Evolutionary conservation across 2,797 vertebrate species (phyloP).

Genomic region (Trachops cirrhosus): DNA sequence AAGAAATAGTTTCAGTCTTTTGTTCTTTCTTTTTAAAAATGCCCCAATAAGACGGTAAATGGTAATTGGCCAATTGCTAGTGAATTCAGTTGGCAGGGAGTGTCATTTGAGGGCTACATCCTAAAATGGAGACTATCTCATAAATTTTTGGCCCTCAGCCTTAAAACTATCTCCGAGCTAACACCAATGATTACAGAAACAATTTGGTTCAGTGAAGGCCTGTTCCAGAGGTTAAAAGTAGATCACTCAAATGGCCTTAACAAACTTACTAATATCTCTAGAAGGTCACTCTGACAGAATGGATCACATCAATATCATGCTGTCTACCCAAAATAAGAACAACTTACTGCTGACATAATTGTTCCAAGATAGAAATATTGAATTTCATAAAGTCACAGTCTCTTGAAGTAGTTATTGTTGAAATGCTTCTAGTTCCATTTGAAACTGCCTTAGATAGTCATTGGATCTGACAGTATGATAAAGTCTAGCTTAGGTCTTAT

Average conservation of each 20-base stretch:
- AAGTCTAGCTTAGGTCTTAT: neutral
- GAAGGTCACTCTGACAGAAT: constrained; percentile 32
- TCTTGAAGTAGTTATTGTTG: constrained; percentile 36
- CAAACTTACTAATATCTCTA: constrained; percentile 20
- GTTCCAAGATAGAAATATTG: constrained; percentile 15
- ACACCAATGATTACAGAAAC: constrained; percentile 33
- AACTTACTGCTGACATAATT: constrained; percentile 57
- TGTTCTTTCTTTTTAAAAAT: neutral
- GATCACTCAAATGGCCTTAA: constrained; percentile 37
- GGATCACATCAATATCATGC: constrained; percentile 30
- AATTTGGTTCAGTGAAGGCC: constrained; percentile 48
- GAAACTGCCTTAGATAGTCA: neutral
- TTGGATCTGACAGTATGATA: constrained; percentile 12
- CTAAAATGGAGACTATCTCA: constrained; percentile 11
- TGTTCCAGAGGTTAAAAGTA: constrained; percentile 41
- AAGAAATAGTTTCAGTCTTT: neutral
- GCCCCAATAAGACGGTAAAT: neutral
- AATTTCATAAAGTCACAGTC: constrained; percentile 51
- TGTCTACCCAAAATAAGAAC: constrained; percentile 13
- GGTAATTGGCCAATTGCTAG: neutral
- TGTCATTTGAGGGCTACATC: neutral
- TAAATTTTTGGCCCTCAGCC: constrained; percentile 13
- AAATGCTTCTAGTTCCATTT: constrained; percentile 44
- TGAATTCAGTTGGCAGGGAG: neutral
- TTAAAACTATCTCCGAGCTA: constrained; percentile 36